phyloP scores from a whole-genome alignment of 1,140 invertebrate species.

The Lasaia peninsularis region DNA sequence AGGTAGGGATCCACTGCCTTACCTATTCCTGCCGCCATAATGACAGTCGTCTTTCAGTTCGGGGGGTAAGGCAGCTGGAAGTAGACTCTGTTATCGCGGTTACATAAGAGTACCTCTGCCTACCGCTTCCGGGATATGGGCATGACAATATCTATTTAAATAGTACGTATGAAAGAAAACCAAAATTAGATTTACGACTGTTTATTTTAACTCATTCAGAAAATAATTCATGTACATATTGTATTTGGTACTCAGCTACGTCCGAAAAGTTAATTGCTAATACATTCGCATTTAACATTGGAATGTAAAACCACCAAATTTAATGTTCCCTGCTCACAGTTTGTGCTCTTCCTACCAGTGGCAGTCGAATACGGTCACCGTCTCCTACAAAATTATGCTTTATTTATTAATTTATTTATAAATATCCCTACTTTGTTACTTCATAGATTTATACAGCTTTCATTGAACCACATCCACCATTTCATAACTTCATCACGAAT shows the following conservation, averaged over 20 bases:
- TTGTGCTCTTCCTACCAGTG: background rate
- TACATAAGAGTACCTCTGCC: no score
- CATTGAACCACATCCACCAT: slow-evolving; percentile 16
- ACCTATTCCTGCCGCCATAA: no score
- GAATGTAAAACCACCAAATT: slow-evolving; percentile 46
- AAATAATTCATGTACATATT: slow-evolving; percentile 54
- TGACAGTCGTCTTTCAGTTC: no score
- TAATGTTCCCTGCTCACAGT: slow-evolving; percentile 3
- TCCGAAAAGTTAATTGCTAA: slow-evolving; percentile 38
- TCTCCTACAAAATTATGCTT: slow-evolving; percentile 29
- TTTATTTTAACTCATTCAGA: slow-evolving; percentile 31
- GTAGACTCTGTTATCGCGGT: no score
- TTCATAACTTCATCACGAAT: slow-evolving; percentile 2
- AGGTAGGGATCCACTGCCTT: no score
- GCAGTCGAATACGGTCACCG: background rate
- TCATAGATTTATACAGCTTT: slow-evolving; percentile 51
- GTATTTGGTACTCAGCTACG: slow-evolving; percentile 65
- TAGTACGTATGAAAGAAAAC: background rate
- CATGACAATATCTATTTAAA: background rate
- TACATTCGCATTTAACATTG: slow-evolving; percentile 39
- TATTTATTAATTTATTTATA: slow-evolving; percentile 53
- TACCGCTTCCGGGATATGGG: no score
- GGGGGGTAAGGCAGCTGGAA: no score
- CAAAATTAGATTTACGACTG: background rate
- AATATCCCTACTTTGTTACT: slow-evolving; percentile 50